Percentiles rank a stretch among this genome's conserved stretches.
Evolutionary conservation across 1,140 invertebrate species (phyloP).

Genomic region (Solenopsis invicta): DNA sequence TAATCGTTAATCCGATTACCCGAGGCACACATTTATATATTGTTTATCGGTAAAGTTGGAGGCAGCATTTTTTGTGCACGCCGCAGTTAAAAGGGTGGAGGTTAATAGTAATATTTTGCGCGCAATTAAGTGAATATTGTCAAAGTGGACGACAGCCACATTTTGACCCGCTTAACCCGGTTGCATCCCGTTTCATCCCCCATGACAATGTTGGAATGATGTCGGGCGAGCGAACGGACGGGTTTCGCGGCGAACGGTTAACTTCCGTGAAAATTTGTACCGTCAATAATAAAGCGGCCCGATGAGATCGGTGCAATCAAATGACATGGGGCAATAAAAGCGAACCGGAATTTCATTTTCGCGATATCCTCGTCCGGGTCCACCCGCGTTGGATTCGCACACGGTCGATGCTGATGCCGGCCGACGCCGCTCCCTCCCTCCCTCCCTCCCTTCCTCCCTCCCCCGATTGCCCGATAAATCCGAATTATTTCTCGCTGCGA

Average conservation of each 20-base stretch:
- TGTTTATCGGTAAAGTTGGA: constrained; percentile 3
- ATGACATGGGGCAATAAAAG: constrained; percentile 27
- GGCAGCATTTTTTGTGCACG: neutral
- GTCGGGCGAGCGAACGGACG: neutral
- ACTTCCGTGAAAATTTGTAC: constrained; percentile 12
- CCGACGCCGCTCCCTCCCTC: neutral
- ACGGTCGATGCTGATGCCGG: constrained; percentile 16
- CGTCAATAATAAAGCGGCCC: constrained; percentile 48
- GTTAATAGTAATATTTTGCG: neutral
- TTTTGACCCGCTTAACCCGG: neutral
- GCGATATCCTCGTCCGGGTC: constrained; percentile 29
- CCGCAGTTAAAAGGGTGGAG: neutral
- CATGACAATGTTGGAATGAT: neutral
- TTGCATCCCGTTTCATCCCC: neutral
- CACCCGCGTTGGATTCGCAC: neutral
- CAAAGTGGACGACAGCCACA: neutral
- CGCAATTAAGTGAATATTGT: constrained; percentile 32
- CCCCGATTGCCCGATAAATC: constrained; percentile 34
- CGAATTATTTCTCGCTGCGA: constrained; percentile 57
- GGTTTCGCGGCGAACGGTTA: neutral
- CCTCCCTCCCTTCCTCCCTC: neutral
- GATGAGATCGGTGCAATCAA: constrained; percentile 49
- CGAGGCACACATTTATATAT: neutral
- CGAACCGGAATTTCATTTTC: constrained; percentile 53
- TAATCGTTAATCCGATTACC: constrained; percentile 16